These are phyloP conservation scores for Limosa lapponica DNA, from an alignment of 2,797 vertebrate species.

Conservation along the genomic window DNA sequence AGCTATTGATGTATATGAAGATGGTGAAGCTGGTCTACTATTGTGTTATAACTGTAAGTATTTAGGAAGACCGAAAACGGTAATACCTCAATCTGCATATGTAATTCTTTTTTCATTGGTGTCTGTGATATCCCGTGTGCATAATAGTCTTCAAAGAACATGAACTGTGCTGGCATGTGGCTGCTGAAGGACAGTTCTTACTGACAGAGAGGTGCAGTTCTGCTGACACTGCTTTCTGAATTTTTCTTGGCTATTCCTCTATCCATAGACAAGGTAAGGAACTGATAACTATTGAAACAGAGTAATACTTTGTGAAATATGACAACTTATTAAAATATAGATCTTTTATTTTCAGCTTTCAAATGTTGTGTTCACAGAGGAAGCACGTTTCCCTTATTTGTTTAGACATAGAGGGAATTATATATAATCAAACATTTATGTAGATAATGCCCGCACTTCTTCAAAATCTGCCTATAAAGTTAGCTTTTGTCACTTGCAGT, in stretches of 20 bases:
- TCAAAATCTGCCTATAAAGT: not conserved
- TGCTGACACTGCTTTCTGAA: not conserved
- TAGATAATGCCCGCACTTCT: not conserved
- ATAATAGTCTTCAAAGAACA: not conserved
- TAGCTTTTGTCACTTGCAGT: not conserved
- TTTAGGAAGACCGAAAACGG: not conserved
- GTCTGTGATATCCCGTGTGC: not conserved
- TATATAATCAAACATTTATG: not conserved
- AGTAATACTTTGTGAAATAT: not conserved
- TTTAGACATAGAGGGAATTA: not conserved
- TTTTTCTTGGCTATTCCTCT: not conserved
- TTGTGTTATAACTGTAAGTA: slow-evolving; percentile 98
- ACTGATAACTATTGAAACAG: not conserved
- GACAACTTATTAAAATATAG: not conserved
- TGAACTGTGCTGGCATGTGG: not conserved
- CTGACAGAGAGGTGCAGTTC: not conserved
- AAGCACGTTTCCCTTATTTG: not conserved
- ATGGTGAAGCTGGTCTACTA: slow-evolving; percentile 94
- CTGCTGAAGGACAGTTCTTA: not conserved
- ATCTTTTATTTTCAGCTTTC: not conserved
- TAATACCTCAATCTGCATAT: not conserved
- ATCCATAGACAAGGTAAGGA: not conserved
- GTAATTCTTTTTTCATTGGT: not conserved
- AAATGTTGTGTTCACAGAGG: not conserved
- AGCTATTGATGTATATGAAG: slow-evolving; percentile 98